These are phyloP conservation scores for Brachionus angularis DNA, from an alignment of 1,140 invertebrate species.

Conservation along the genomic window DNA sequence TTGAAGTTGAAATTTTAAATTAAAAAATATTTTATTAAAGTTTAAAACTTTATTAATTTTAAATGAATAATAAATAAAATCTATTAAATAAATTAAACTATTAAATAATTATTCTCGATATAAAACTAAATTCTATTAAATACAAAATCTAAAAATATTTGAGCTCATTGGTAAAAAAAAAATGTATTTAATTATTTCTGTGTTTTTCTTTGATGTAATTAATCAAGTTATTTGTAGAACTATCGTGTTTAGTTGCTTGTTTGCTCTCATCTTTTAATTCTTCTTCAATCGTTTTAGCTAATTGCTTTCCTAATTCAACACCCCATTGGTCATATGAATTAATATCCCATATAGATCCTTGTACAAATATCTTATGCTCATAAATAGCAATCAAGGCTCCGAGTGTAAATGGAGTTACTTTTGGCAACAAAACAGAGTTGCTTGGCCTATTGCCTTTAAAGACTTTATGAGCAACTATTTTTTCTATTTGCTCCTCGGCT, in stretches of 20 bases:
- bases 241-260: conserved; percentile 70
- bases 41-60: too few relatives aligned
- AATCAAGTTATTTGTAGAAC: conserved; percentile 88
- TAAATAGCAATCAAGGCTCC: conserved; percentile 94
- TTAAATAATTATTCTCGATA: too few relatives aligned
- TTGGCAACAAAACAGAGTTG: conserved; percentile 90
- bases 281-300: conserved; percentile 93
- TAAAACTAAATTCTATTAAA: too few relatives aligned
- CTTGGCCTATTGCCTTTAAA: conserved; percentile 95
- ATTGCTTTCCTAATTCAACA: conserved; percentile 94
- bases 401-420: conserved; percentile 85
- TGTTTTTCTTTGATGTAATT: conserved; percentile 68
- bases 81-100: too few relatives aligned
- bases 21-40: too few relatives aligned
- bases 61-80: too few relatives aligned
- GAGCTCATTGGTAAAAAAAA: not conserved
- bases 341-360: conserved; percentile 97
- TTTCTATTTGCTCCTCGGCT: conserved; percentile 61
- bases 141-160: not conserved
- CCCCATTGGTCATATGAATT: conserved; percentile 99
- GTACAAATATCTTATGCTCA: conserved; percentile 97
- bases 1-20: too few relatives aligned
- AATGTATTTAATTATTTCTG: not conserved
- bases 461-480: conserved; percentile 88
- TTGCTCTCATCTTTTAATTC: conserved; percentile 70